Conservation (phyloP, 2,797 vertebrate genomes). For the Oreonectes daqikongensis region DNA sequence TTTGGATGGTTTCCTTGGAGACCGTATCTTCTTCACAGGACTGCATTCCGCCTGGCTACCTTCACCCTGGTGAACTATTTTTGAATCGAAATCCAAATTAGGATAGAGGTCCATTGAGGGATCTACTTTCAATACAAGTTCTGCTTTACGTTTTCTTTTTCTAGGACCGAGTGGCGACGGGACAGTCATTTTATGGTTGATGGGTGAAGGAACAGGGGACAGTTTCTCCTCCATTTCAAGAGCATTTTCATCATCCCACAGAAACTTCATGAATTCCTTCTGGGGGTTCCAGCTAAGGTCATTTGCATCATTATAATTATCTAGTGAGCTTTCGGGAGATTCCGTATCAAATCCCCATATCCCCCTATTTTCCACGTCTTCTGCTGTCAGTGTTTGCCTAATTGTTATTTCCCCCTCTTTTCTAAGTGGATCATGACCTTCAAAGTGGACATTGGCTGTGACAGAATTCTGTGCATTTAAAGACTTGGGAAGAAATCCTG, state of each 20-base stretch:
- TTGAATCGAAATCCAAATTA: slow-evolving; percentile 67
- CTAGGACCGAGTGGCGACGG: slow-evolving; percentile 72
- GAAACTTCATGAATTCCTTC: slow-evolving; percentile 94
- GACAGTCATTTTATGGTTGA: slow-evolving; percentile 81
- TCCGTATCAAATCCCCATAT: slow-evolving; percentile 85
- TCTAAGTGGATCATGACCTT: slow-evolving; percentile 77
- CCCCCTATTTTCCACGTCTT: slow-evolving; percentile 81
- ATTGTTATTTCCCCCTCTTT: slow-evolving; percentile 91
- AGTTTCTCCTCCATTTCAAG: slow-evolving; percentile 77
- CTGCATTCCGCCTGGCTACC: slow-evolving; percentile 71
- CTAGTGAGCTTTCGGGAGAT: slow-evolving; percentile 86
- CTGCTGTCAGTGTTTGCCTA: slow-evolving; percentile 85
- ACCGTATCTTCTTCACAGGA: slow-evolving; percentile 76
- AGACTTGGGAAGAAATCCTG: slow-evolving; percentile 85
- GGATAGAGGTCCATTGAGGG: slow-evolving; percentile 88
- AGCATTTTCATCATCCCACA: slow-evolving; percentile 83
- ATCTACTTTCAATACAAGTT: slow-evolving; percentile 93
- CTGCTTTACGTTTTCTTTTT: slow-evolving; percentile 94
- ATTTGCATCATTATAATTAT: slow-evolving; percentile 78
- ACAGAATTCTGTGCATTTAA: slow-evolving; percentile 80
- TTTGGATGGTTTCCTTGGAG: slow-evolving; percentile 77
- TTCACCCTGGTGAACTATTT: slow-evolving; percentile 76
- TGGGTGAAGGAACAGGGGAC: slow-evolving; percentile 61
- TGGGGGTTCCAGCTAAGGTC: slow-evolving; percentile 90
- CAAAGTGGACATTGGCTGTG: slow-evolving; percentile 75